phyloP scores from a whole-genome alignment of 2,797 vertebrate species.

The Amphiprion clarkii region DNA sequence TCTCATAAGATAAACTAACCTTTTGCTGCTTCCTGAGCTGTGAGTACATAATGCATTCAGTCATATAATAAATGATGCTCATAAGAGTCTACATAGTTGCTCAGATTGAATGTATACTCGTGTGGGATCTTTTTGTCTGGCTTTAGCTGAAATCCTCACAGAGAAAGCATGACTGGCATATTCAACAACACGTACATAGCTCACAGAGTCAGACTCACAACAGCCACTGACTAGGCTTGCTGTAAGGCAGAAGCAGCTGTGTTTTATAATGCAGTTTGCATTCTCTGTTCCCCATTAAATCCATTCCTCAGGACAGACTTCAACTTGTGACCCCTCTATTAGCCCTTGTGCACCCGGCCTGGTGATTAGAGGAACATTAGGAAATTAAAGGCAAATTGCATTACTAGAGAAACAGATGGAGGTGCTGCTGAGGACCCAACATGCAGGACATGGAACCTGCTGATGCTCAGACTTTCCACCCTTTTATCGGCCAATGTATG shows the following conservation, averaged over 20 bases:
- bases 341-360: constrained; percentile 79
- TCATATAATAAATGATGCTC: background rate
- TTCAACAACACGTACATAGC: constrained; percentile 7
- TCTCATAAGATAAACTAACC: background rate
- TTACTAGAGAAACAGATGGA: constrained; percentile 86
- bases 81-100: background rate
- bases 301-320: constrained; percentile 83
- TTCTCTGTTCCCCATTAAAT: constrained; percentile 85
- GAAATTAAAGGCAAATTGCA: constrained; percentile 89
- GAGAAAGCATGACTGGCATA: constrained; percentile 14
- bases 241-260: constrained; percentile 66
- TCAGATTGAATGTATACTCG: background rate
- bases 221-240: constrained; percentile 36
- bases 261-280: constrained; percentile 84
- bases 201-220: constrained; percentile 19
- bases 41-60: background rate
- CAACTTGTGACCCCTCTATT: constrained; percentile 85
- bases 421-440: constrained; percentile 74
- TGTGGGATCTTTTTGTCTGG: background rate
- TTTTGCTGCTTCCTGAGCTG: background rate
- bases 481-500: constrained; percentile 55
- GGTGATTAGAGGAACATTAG: constrained; percentile 89
- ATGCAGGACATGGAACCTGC: constrained; percentile 77
- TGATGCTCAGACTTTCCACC: constrained; percentile 74
- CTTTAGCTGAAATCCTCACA: constrained; percentile 21